These are phyloP conservation scores for Etheostoma nigrum DNA, from an alignment of 2,797 vertebrate genomes.

Conservation along the genomic window DNA sequence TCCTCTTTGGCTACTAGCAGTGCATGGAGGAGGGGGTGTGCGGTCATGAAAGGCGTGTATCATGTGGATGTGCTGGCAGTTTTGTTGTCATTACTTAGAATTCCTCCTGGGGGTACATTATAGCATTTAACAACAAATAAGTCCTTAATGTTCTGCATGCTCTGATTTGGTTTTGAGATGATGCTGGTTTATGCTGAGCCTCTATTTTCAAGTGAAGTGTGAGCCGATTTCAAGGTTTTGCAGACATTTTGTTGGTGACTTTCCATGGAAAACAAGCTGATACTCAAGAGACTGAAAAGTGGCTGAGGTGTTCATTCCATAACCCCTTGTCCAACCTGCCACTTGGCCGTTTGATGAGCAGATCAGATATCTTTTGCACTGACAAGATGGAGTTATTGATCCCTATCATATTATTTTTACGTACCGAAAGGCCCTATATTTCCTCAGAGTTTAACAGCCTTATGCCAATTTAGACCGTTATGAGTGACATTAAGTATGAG, in stretches of 20 bases:
- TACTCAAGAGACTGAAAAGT: constrained; percentile 25
- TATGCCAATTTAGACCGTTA: constrained; percentile 25
- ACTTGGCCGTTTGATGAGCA: constrained; percentile 33
- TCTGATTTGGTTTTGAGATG: background rate
- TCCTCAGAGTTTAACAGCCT: constrained; percentile 47
- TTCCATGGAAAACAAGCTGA: constrained; percentile 49
- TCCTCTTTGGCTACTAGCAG: no score
- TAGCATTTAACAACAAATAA: background rate
- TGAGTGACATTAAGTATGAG: constrained; percentile 37
- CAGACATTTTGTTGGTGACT: constrained; percentile 44
- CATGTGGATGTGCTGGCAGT: no score
- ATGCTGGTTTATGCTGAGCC: background rate
- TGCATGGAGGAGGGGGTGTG: no score
- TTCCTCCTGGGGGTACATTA: no score
- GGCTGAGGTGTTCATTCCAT: constrained; percentile 37
- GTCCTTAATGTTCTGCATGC: background rate
- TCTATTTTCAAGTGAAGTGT: background rate
- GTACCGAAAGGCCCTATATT: constrained; percentile 41
- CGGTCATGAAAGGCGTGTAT: no score
- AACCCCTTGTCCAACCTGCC: constrained; percentile 39
- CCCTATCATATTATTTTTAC: constrained; percentile 44
- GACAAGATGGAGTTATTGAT: constrained; percentile 44
- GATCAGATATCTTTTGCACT: constrained; percentile 41
- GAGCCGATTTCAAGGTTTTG: constrained; percentile 22
- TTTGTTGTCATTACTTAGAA: no score